Evolutionary conservation across 2,113 vertebrate genomes (phyloP).

Genomic region (Platanista minor): DNA sequence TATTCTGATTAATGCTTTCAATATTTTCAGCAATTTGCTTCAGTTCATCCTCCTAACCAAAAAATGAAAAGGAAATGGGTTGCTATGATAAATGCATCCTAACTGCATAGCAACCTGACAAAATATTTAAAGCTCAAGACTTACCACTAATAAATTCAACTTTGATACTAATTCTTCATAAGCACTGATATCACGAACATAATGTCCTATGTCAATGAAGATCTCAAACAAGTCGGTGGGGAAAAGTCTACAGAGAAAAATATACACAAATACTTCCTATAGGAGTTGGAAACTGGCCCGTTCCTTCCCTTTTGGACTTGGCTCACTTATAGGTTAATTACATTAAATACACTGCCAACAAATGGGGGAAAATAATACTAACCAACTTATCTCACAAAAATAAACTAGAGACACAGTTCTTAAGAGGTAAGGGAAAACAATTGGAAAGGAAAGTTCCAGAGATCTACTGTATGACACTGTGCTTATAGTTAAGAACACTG

Average conservation of each 20-base stretch:
- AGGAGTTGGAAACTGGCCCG: not conserved
- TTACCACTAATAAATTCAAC: conserved; percentile 86
- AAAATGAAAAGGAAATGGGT: conserved; percentile 36
- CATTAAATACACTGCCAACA: not conserved
- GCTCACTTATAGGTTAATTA: not conserved
- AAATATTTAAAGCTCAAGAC: conserved; percentile 49
- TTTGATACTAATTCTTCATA: conserved; percentile 87
- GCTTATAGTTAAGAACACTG: not conserved
- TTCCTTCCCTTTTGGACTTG: not conserved
- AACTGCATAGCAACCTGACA: not conserved
- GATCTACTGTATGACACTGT: accelerated
- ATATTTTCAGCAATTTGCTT: conserved; percentile 86
- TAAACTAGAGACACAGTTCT: not conserved
- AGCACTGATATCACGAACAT: conserved; percentile 87
- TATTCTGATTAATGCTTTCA: conserved; percentile 88
- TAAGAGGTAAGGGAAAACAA: not conserved
- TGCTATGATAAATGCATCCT: not conserved
- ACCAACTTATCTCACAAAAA: not conserved
- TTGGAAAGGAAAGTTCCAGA: not conserved
- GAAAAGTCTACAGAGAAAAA: conserved; percentile 83
- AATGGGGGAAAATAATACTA: not conserved
- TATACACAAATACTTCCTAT: not conserved
- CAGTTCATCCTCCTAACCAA: conserved; percentile 84
- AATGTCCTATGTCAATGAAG: conserved; percentile 94
- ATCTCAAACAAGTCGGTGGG: conserved; percentile 90